Percentiles rank a stretch among this genome's conserved stretches.
Evolutionary conservation across 2,888 invertebrate genomes (phyloP).

Genomic region (Ferrisia virgata): DNA sequence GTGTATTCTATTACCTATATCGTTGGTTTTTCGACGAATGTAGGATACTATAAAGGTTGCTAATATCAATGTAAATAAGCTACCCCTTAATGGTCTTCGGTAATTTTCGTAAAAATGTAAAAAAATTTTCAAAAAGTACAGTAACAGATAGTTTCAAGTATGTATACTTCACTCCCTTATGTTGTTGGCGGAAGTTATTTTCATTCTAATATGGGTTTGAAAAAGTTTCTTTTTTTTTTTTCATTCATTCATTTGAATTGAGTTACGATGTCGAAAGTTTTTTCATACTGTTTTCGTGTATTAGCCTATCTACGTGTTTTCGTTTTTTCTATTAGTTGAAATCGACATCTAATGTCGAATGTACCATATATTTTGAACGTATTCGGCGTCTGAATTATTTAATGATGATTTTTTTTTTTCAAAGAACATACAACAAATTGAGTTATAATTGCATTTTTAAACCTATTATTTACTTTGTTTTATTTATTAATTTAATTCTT

Average conservation of each 20-base stretch:
- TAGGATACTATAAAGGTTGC: conserved; percentile 35
- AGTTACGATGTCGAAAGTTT: background rate
- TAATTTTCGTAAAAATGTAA: conserved; percentile 25
- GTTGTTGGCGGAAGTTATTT: background rate
- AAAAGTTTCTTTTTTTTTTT: background rate
- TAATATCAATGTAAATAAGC: conserved; percentile 41
- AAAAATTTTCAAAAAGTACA: background rate
- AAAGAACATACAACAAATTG: background rate
- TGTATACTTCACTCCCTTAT: background rate
- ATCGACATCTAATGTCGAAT: background rate
- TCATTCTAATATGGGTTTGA: background rate
- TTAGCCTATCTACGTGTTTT: too few relatives aligned
- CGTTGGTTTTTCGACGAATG: conserved; percentile 8
- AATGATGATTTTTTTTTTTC: background rate
- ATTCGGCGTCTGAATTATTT: background rate
- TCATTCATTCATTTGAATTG: background rate
- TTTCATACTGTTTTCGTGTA: background rate
- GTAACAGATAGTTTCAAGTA: conserved; percentile 24
- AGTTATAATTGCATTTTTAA: conserved; percentile 22
- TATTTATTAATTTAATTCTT: conserved; percentile 35
- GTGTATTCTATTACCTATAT: conserved; percentile 42
- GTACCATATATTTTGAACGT: background rate
- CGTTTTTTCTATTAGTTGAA: background rate
- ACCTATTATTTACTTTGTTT: conserved; percentile 32
- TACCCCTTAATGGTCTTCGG: conserved; percentile 35